Conservation (phyloP, 2,797 vertebrate species). For the Acomys russatus region DNA sequence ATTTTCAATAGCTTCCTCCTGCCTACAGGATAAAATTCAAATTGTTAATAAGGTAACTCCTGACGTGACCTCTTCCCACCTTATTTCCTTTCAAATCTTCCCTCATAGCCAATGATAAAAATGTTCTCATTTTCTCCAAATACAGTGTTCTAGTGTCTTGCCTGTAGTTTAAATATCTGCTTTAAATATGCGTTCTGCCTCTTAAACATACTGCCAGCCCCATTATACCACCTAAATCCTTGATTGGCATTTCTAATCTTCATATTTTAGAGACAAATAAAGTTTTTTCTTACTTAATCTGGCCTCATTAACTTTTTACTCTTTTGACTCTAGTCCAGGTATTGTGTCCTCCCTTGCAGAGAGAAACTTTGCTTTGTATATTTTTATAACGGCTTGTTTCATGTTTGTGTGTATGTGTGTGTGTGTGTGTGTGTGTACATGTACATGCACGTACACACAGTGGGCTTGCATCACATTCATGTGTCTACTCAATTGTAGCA, state of each 20-base stretch:
- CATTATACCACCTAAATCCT: not conserved
- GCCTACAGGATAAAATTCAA: constrained; percentile 61
- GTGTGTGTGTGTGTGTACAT: not conserved
- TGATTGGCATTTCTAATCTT: not conserved
- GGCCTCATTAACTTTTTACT: not conserved
- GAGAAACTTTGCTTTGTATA: not conserved
- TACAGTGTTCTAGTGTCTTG: not conserved
- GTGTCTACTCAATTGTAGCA: not conserved
- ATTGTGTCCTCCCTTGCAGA: not conserved
- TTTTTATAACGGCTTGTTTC: not conserved
- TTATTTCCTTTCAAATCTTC: not conserved
- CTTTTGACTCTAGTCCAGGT: not conserved
- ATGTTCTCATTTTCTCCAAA: not conserved
- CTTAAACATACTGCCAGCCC: not conserved
- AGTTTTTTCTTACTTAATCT: no score
- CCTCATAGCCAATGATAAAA: not conserved
- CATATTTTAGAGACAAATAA: not conserved
- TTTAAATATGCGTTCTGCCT: not conserved
- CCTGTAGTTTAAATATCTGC: not conserved
- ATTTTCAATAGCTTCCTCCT: constrained; percentile 55
- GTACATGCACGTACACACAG: not conserved
- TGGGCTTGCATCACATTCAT: not conserved
- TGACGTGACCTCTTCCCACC: constrained; percentile 30
- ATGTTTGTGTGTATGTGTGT: not conserved
- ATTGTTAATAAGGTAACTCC: constrained; percentile 66